Base-by-base conservation (phyloP, 2,797 vertebrate species). In the Gastrophryne carolinensis region DNA sequence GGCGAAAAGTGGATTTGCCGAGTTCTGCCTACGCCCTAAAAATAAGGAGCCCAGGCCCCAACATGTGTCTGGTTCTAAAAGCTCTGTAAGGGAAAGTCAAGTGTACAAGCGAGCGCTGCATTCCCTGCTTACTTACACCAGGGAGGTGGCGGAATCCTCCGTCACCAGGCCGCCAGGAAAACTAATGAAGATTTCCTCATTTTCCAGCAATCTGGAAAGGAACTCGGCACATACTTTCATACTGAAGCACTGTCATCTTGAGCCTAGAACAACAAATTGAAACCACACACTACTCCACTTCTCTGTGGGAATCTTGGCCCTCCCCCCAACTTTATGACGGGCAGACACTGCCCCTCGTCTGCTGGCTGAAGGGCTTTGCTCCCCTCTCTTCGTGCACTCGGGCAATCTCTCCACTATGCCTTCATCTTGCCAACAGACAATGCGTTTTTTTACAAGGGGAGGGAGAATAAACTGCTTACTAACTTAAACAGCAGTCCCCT, bases 401-500 rank as follows among this genome's bases (percentile, higher is more conserved):
- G 73, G 63, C 15, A 54, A 15, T 57, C 52, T 73, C 79, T 7
- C 62, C 84, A 78, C 80, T 79, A 83, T 86, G 78, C 81, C 83
- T 85, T 92, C 94, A 93, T 90, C 87, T 89, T 81, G 87, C 86
- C 83, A 86, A 86, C 79, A 90, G 88, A 94, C 91, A 85, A n/a
- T 89, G 82, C 82, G 89, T 87, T 81, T 84, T 87, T 90, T 19
- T 8, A 6, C 4, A 2, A 37, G 10, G 21, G 6, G 9, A 37
- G 24, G 90, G 7, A 64, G 57, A 57, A 57, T 47, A 63, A 54
- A 53, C 84, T 81, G 92, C 93, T 90, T 95, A 91, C 90, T 90
- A 92, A 89, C 86, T 91, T 89, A 93, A 92, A 92, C 87, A 90
- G 82, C 68, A 84, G 82, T 88, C 86, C 93, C 91, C 89, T 85